Evolutionary conservation across 37 sponge, comb jelly and placozoan genomes (phyloP), one percentile per base, ranked within the genome.

Genomic region (Oopsacas minuta): DNA sequence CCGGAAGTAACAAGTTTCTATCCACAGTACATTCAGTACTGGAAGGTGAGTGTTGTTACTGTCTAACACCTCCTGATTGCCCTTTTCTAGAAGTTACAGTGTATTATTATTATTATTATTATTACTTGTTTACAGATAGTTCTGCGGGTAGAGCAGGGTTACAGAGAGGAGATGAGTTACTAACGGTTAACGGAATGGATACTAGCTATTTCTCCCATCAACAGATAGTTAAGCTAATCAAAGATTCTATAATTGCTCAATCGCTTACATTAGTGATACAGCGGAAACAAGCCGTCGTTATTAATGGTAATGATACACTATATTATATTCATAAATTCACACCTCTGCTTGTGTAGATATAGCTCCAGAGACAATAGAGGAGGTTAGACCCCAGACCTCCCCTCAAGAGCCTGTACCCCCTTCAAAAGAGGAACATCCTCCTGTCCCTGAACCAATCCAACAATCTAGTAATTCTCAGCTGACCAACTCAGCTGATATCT

Each of bases 21-120:
- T 61, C 75, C 75, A 61, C 75, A 61, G 75, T 61, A 10, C 75
- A 61, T 34, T 61, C 75, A 61, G 75, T 61, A 34, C 75, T 61
- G 22, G 75, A 61, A 61, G 75, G 75, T 61, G 22, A n/a, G n/a
- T 42, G 49, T 42, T 42, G 49, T 42, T 42, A 15, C 15, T 42
- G 49, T 42, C n/a, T n/a, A n/a, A n/a, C n/a, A n/a, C n/a, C n/a
- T n/a, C n/a, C n/a, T n/a, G n/a, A n/a, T n/a, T n/a, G n/a, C n/a
- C n/a, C n/a, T n/a, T n/a, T n/a, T n/a, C n/a, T n/a, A n/a, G n/a
- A n/a, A n/a, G n/a, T n/a, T n/a, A n/a, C n/a, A n/a, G n/a, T n/a
- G n/a, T n/a, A n/a, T n/a, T n/a, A n/a, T n/a, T n/a, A n/a, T n/a
- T n/a, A n/a, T n/a, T n/a, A 46, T 46, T 46, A 46, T 46, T 12